phyloP scores from a whole-genome alignment of 2,888 invertebrate species.

The Neria commutata region DNA sequence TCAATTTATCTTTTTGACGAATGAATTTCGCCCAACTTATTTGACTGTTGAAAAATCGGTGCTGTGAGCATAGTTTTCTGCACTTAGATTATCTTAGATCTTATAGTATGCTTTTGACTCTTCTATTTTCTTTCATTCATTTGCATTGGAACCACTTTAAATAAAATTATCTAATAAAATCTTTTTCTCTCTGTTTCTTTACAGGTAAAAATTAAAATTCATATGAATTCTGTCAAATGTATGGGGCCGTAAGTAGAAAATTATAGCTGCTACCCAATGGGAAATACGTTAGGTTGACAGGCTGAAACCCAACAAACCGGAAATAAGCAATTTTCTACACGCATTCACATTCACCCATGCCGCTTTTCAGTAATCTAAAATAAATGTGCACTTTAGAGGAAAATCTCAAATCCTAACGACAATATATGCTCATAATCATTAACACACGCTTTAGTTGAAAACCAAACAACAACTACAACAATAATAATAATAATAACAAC shows the following conservation, averaged over 20 bases:
- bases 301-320: constrained; percentile 14
- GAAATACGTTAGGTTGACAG: background rate
- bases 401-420: too few relatives aligned
- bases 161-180: constrained; percentile 22
- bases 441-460: constrained; percentile 19
- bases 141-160: too few relatives aligned
- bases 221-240: constrained; percentile 32
- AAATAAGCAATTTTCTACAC: constrained; percentile 8
- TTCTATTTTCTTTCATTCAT: too few relatives aligned
- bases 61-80: too few relatives aligned
- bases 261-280: constrained; percentile 12
- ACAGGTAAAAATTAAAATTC: constrained; percentile 44
- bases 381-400: too few relatives aligned
- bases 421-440: constrained; percentile 28
- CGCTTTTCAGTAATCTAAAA: too few relatives aligned
- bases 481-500: background rate
- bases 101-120: too few relatives aligned
- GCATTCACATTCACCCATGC: constrained; percentile 7
- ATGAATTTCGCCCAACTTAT: too few relatives aligned
- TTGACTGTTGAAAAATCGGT: too few relatives aligned
- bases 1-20: too few relatives aligned
- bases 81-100: too few relatives aligned
- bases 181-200: constrained; percentile 37
- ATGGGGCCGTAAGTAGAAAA: constrained; percentile 51
- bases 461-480: background rate